phyloP scores from a whole-genome alignment of 2,888 invertebrate species.

The Xestobium rufovillosum region DNA sequence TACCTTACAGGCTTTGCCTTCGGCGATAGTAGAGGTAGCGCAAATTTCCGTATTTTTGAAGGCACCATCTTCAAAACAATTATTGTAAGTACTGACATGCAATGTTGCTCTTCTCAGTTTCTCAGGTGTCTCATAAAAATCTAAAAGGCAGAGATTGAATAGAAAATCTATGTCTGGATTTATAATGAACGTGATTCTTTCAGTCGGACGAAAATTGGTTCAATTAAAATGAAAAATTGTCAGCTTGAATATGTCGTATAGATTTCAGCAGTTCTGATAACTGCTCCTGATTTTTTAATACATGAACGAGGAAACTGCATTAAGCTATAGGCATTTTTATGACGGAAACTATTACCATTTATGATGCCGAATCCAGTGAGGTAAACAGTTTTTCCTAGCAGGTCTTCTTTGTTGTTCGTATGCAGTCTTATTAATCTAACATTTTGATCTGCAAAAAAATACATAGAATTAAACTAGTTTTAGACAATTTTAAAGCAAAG shows the following conservation, averaged over 20 bases:
- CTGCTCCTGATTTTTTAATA: too few relatives aligned
- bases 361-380: slow-evolving; percentile 40
- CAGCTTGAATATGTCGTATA: too few relatives aligned
- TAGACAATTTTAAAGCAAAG: too few relatives aligned
- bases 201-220: too few relatives aligned
- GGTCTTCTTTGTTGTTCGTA: slow-evolving; percentile 31
- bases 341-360: slow-evolving; percentile 38
- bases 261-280: too few relatives aligned
- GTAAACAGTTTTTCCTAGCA: slow-evolving; percentile 36
- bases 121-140: slow-evolving; percentile 34
- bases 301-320: too few relatives aligned
- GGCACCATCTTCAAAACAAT: slow-evolving; percentile 31
- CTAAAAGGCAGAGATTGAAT: slow-evolving; percentile 27
- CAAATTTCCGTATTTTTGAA: slow-evolving; percentile 32
- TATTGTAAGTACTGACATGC: slow-evolving; percentile 33
- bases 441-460: slow-evolving; percentile 27
- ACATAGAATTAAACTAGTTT: too few relatives aligned
- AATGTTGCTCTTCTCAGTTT: slow-evolving; percentile 36
- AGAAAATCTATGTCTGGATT: slow-evolving; percentile 7
- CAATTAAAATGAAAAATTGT: too few relatives aligned
- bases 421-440: slow-evolving; percentile 36
- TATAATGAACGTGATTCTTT: too few relatives aligned
- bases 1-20: slow-evolving; percentile 42
- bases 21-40: slow-evolving; percentile 35
- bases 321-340: too few relatives aligned